A percentile compares a stretch with the other conserved stretches of the same genome.
Evolutionary conservation across 1,140 invertebrate species (phyloP).

Genomic region (Heliothis virescens): DNA sequence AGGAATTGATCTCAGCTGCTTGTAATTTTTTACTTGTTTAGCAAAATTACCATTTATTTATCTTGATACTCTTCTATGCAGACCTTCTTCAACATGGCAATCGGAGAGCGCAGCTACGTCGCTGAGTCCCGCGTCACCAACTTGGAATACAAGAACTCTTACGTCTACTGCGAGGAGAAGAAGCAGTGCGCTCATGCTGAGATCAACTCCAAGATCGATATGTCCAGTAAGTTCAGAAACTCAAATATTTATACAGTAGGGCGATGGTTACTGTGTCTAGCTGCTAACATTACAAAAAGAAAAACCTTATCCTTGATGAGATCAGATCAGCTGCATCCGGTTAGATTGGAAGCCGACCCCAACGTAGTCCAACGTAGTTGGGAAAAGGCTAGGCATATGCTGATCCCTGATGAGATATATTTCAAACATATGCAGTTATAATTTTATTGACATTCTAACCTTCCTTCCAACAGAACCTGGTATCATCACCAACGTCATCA

Average conservation of each 20-base stretch:
- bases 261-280: too few relatives aligned
- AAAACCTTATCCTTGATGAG: too few relatives aligned
- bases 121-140: constrained; percentile 90
- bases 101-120: constrained; percentile 86
- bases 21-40: too few relatives aligned
- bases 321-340: too few relatives aligned
- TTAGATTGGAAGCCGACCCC: too few relatives aligned
- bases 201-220: constrained; percentile 87
- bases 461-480: constrained; percentile 66
- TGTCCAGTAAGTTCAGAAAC: constrained; percentile 80
- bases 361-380: too few relatives aligned
- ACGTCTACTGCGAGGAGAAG: constrained; percentile 91
- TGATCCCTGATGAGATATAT: too few relatives aligned
- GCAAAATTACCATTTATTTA: not conserved
- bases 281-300: too few relatives aligned
- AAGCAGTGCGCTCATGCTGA: constrained; percentile 92
- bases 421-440: too few relatives aligned
- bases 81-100: constrained; percentile 84
- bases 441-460: not conserved
- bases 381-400: too few relatives aligned
- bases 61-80: constrained; percentile 54
- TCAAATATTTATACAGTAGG: too few relatives aligned
- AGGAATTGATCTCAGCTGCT: too few relatives aligned
- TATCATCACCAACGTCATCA: constrained; percentile 67
- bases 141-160: constrained; percentile 89